Evolutionary conservation across 2,797 vertebrate species (phyloP).

Genomic region (Pseudochirops corinnae): DNA sequence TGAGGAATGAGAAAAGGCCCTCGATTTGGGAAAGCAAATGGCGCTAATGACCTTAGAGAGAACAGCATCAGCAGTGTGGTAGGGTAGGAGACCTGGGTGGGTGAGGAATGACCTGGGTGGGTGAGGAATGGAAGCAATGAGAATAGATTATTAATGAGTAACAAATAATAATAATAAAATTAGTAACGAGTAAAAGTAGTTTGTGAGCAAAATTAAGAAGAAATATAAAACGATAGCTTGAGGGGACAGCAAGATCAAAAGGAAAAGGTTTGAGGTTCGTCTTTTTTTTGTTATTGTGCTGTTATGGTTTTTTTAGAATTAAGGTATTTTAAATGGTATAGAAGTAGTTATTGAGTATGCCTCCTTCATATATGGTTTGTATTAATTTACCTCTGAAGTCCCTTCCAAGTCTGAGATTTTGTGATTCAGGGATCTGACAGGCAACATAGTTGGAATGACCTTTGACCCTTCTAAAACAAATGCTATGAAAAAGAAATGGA

Average conservation of each 20-base stretch:
- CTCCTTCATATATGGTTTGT: neutral
- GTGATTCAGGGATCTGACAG: neutral
- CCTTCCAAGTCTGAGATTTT: neutral
- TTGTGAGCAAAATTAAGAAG: neutral
- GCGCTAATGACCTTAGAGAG: neutral
- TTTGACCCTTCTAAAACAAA: neutral
- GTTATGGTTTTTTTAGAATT: neutral
- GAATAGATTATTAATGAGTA: neutral
- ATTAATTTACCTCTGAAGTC: neutral
- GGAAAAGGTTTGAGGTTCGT: neutral
- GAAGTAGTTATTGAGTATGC: neutral
- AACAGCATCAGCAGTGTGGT: neutral
- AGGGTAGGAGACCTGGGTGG: neutral
- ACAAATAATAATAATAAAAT: neutral
- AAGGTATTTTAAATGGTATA: neutral
- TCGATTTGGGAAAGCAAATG: neutral
- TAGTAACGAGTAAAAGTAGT: neutral
- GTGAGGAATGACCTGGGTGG: neutral
- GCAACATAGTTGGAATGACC: neutral
- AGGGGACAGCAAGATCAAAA: neutral
- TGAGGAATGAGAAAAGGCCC: neutral
- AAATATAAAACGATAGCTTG: neutral
- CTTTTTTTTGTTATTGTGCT: neutral
- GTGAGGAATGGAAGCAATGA: neutral
- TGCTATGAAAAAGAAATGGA: neutral